Percentiles rank a stretch among this genome's conserved stretches.
Conservation (phyloP, 2,113 vertebrate species). For the Phalacrocorax aristotelis region DNA sequence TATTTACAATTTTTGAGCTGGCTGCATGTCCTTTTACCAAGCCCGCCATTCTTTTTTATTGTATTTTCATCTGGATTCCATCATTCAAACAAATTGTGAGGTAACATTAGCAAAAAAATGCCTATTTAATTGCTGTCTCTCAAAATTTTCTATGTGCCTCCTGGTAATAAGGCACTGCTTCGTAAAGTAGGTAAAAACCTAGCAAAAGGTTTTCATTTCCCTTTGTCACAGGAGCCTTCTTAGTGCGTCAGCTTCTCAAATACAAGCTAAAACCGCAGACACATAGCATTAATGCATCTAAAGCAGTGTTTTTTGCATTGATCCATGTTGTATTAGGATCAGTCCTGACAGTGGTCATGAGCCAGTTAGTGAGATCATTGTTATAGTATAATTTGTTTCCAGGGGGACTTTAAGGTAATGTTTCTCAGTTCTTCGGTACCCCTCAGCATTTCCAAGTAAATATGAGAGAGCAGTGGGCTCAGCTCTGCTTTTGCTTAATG, state of each 20-base stretch:
- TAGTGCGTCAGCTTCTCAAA: not conserved
- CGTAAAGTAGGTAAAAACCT: not conserved
- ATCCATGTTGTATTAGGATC: not conserved
- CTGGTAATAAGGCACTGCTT: not conserved
- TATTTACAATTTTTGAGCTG: not conserved
- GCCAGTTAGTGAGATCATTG: not conserved
- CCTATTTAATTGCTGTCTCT: not conserved
- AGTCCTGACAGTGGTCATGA: not conserved
- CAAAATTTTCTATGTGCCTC: not conserved
- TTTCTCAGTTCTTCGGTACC: not conserved
- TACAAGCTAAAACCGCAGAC: not conserved
- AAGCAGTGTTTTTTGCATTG: not conserved
- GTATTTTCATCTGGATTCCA: not conserved
- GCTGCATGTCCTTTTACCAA: not conserved
- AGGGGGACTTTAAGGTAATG: not conserved
- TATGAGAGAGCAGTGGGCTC: not conserved
- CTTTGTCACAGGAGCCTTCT: not conserved
- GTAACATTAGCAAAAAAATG: not conserved
- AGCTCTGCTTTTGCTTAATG: not conserved
- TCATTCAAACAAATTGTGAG: not conserved
- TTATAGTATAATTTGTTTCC: not conserved
- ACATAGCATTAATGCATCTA: not conserved
- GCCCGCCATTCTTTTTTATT: not conserved
- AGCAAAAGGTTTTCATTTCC: not conserved
- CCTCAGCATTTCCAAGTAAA: not conserved